Evolutionary conservation across 2,888 invertebrate genomes (phyloP).

Genomic region (Phlogophora meticulosa): DNA sequence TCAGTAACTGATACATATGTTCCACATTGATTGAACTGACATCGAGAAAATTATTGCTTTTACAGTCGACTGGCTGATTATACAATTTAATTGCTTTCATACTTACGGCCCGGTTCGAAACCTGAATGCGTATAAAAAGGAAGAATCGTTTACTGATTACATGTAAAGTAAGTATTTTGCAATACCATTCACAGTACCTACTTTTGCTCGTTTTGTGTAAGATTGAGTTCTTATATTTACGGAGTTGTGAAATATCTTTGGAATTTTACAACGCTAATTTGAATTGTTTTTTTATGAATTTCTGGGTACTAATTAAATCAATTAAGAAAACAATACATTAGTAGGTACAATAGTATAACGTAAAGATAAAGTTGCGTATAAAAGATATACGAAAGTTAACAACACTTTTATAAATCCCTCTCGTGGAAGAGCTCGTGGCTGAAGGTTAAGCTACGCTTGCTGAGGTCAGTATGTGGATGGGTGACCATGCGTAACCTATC

Average conservation of each 20-base stretch:
- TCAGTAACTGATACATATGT: slow-evolving; percentile 18
- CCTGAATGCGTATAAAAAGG: slow-evolving; percentile 36
- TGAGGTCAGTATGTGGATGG: too few relatives aligned
- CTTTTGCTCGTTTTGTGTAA: slow-evolving; percentile 8
- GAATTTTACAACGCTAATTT: background rate
- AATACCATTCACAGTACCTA: slow-evolving; percentile 36
- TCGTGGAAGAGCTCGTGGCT: too few relatives aligned
- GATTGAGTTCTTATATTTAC: background rate
- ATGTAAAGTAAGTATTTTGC: slow-evolving; percentile 30
- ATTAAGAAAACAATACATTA: too few relatives aligned
- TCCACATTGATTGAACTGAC: slow-evolving; percentile 47
- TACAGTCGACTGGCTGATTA: slow-evolving; percentile 55
- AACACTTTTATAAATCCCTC: too few relatives aligned
- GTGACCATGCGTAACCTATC: too few relatives aligned
- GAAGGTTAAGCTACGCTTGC: too few relatives aligned
- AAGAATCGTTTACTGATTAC: slow-evolving; percentile 44
- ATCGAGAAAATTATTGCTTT: slow-evolving; percentile 25
- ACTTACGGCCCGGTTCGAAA: slow-evolving; percentile 47
- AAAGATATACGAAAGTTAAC: too few relatives aligned
- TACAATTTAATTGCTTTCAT: slow-evolving; percentile 46
- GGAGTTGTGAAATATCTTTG: slow-evolving; percentile 14
- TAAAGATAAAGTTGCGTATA: too few relatives aligned
- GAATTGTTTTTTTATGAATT: background rate
- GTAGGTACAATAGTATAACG: too few relatives aligned
- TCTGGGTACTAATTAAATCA: too few relatives aligned